Conservation (phyloP, 2,888 invertebrate species). For the Drosophila lutescens region DNA sequence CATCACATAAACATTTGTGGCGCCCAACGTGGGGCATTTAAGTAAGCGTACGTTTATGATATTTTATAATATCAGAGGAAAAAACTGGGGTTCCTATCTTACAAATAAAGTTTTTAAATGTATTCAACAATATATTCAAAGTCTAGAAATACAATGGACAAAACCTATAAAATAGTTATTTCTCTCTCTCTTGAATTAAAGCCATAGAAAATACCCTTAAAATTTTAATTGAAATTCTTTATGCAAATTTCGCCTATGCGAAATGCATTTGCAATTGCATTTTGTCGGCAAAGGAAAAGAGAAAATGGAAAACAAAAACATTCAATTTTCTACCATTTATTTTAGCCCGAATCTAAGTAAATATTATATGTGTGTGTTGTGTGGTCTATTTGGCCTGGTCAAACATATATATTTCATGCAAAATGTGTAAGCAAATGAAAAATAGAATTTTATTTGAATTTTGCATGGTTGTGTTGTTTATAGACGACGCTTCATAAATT, state of each 20-base stretch:
- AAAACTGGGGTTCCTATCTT: too few species aligned
- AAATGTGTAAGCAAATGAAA: conserved; percentile 31
- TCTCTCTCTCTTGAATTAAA: neutral
- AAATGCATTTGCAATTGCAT: conserved; percentile 18
- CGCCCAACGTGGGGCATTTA: too few species aligned
- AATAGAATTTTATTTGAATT: conserved; percentile 40
- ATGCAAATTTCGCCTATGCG: conserved; percentile 28
- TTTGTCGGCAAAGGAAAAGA: neutral
- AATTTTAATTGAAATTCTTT: conserved; percentile 34
- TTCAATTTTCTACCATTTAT: conserved; percentile 25
- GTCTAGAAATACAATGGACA: too few species aligned
- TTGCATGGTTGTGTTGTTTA: conserved; percentile 11
- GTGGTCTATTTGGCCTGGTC: conserved; percentile 11
- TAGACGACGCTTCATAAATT: conserved; percentile 27
- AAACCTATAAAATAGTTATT: too few species aligned
- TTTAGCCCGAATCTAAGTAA: conserved; percentile 10
- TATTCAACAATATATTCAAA: too few species aligned
- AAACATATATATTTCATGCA: conserved; percentile 48
- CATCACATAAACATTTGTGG: too few species aligned
- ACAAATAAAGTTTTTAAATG: too few species aligned
- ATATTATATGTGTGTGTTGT: conserved; percentile 4
- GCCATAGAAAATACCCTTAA: conserved; percentile 5
- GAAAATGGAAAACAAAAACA: neutral
- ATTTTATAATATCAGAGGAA: too few species aligned
- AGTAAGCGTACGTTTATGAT: too few species aligned